These are phyloP conservation scores for Apodemia duryi DNA, from an alignment of 2,888 invertebrate species.

Conservation along the genomic window DNA sequence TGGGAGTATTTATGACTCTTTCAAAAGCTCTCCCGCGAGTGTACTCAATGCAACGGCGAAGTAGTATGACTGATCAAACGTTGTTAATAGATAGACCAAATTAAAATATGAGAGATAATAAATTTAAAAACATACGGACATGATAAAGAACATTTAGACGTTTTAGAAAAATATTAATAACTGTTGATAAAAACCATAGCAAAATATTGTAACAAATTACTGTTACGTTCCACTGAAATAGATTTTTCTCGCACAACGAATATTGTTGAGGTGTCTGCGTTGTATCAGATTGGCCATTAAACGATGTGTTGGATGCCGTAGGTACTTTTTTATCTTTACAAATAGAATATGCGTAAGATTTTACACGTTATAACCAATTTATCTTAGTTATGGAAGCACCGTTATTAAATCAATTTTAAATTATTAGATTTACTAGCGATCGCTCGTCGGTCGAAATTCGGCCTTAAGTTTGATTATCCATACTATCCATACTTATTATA, in stretches of 20 bases:
- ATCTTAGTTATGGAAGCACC: too few species aligned
- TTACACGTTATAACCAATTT: too few species aligned
- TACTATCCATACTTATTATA: too few species aligned
- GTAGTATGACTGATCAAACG: constrained; percentile 7
- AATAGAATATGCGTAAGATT: too few species aligned
- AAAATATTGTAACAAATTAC: constrained; percentile 9
- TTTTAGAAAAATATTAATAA: constrained; percentile 4
- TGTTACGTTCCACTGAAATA: neutral
- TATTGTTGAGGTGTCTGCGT: constrained; percentile 2
- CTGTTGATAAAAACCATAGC: constrained; percentile 9
- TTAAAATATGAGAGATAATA: too few species aligned
- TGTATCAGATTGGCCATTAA: neutral
- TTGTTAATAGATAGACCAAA: neutral
- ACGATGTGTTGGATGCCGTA: neutral
- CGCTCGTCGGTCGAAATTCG: too few species aligned
- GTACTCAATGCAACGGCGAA: constrained; percentile 47
- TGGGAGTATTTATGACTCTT: constrained; percentile 65
- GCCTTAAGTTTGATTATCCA: too few species aligned
- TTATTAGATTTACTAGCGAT: too few species aligned
- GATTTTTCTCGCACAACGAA: constrained; percentile 7
- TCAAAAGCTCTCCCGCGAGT: constrained; percentile 63
- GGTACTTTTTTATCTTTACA: too few species aligned
- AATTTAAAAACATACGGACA: neutral
- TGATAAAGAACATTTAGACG: neutral
- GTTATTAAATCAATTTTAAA: too few species aligned